Evolutionary conservation across 2,113 vertebrate genomes (phyloP).

Genomic region (Tapirus terrestris): DNA sequence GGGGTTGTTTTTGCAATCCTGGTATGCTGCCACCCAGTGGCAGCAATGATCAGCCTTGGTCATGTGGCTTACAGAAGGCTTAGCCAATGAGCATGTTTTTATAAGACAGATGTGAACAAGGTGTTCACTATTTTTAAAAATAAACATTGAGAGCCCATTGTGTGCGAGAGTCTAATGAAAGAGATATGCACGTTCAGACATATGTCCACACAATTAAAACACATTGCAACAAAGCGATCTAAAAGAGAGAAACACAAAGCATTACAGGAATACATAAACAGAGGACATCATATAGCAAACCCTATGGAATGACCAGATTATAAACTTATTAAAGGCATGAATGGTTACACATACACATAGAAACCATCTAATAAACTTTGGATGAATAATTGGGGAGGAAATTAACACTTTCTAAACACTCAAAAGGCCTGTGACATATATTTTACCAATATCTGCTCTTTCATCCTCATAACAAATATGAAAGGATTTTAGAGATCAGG

Average conservation of each 20-base stretch:
- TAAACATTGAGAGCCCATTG: background rate
- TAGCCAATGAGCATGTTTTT: background rate
- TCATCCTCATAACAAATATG: background rate
- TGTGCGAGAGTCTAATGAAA: background rate
- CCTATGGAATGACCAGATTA: background rate
- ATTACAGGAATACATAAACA: background rate
- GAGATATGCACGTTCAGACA: background rate
- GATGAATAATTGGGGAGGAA: background rate
- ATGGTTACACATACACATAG: background rate
- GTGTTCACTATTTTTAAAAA: background rate
- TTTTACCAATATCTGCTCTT: background rate
- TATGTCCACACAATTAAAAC: background rate
- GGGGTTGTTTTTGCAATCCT: background rate
- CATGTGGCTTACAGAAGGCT: background rate
- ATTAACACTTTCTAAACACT: background rate
- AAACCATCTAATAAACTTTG: background rate
- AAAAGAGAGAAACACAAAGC: background rate
- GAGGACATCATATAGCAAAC: background rate
- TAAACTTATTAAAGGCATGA: background rate
- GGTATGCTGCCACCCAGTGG: conserved; percentile 59
- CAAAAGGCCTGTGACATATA: background rate
- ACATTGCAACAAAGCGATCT: background rate
- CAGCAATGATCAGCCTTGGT: background rate
- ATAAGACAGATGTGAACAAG: background rate
- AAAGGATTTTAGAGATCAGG: background rate